Evolutionary conservation across 1,140 invertebrate genomes (phyloP).

Genomic region (Philaenus spumarius): DNA sequence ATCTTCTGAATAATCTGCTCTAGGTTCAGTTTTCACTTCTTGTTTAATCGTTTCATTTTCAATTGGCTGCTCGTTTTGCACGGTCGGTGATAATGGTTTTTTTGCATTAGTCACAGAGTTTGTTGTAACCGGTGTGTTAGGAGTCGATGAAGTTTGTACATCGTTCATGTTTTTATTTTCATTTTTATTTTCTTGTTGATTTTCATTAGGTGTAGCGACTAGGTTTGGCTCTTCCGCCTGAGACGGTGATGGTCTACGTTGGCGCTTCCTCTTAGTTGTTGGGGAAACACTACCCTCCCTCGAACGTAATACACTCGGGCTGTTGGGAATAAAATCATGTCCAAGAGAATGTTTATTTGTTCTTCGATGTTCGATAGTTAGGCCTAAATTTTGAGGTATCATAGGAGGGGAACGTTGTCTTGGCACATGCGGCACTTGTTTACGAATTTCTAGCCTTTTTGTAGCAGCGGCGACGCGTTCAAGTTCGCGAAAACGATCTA

Average conservation of each 20-base stretch:
- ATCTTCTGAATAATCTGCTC: constrained; percentile 14
- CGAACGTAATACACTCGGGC: background rate
- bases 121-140: background rate
- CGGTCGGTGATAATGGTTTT: background rate
- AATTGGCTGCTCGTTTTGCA: background rate
- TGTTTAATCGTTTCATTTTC: constrained; percentile 4
- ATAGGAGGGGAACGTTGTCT: too few species aligned
- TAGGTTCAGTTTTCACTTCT: constrained; percentile 8
- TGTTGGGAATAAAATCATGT: too few species aligned
- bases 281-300: constrained; percentile 16
- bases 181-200: background rate
- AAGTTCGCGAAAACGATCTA: constrained; percentile 2
- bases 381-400: too few species aligned
- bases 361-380: too few species aligned
- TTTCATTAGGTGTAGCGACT: background rate
- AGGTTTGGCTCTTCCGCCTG: constrained; percentile 7
- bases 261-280: background rate
- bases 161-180: background rate
- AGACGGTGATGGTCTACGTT: background rate
- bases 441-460: too few species aligned
- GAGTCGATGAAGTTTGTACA: too few species aligned
- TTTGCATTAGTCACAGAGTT: background rate
- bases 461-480: too few species aligned
- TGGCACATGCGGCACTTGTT: too few species aligned
- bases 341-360: too few species aligned